Evolutionary conservation across 92 coral and sea anemone genomes (phyloP).

Genomic region (Virgularia gustaviana): DNA sequence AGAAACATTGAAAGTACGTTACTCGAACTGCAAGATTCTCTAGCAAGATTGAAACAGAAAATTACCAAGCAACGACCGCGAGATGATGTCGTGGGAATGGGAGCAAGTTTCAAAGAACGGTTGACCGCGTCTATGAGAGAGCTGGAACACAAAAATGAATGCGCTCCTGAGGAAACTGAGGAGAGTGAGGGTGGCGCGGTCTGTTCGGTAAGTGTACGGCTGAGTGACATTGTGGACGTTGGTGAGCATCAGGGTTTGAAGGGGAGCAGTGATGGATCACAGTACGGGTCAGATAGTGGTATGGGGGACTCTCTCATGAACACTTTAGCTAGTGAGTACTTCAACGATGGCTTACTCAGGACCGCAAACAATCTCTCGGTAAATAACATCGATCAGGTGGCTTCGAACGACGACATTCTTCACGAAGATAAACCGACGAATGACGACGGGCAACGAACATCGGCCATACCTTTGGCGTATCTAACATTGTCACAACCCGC

Average conservation of each 20-base stretch:
- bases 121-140: neutral
- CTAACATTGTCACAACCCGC: neutral
- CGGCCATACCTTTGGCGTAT: neutral
- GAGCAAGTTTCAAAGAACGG: too few relatives aligned
- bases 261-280: conserved; percentile 39
- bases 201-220: conserved; percentile 49
- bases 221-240: conserved; percentile 60
- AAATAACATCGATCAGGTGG: neutral
- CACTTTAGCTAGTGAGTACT: conserved; percentile 21
- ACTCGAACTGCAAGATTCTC: conserved; percentile 8
- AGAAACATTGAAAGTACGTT: neutral
- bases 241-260: conserved; percentile 29
- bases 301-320: conserved; percentile 41
- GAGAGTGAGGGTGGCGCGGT: conserved; percentile 27
- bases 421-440: neutral
- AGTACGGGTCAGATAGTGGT: conserved; percentile 39
- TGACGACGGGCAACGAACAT: neutral
- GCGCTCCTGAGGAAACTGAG: neutral
- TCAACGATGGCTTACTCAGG: conserved; percentile 19
- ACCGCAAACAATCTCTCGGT: neutral
- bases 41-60: neutral
- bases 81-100: too few relatives aligned
- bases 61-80: neutral
- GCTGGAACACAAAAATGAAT: neutral
- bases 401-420: neutral